Evolutionary conservation across 2,113 vertebrate genomes (phyloP).

Genomic region (Aldabrachelys gigantea): DNA sequence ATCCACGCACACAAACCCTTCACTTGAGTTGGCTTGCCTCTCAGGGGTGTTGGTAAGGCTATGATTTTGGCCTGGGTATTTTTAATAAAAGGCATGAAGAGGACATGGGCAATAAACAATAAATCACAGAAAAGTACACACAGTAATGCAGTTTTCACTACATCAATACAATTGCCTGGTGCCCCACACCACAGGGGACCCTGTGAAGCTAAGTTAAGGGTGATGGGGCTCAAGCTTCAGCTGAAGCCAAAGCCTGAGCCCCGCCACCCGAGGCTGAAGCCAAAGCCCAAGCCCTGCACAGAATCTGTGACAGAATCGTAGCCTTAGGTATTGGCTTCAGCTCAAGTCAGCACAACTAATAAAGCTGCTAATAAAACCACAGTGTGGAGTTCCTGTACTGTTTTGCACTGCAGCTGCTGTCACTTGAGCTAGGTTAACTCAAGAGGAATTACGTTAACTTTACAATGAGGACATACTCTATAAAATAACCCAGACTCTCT

Average conservation of each 20-base stretch:
- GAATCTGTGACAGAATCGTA: background rate
- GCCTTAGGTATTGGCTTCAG: background rate
- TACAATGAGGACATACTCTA: background rate
- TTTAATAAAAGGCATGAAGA: background rate
- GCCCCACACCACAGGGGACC: background rate
- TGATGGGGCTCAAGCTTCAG: too few relatives aligned
- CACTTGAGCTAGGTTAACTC: background rate
- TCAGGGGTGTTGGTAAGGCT: background rate
- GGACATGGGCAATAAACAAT: background rate
- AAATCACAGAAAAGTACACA: background rate
- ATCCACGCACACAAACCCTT: background rate
- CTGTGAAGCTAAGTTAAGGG: background rate
- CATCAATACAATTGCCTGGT: background rate
- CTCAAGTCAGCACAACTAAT: background rate
- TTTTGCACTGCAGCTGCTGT: background rate
- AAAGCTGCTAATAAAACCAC: background rate
- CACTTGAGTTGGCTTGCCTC: background rate
- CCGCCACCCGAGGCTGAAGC: background rate
- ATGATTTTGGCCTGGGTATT: background rate
- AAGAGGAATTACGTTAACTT: background rate
- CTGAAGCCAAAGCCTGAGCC: background rate
- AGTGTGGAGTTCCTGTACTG: fast-evolving
- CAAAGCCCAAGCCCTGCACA: background rate
- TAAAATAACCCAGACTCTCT: background rate
- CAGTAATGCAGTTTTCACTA: background rate